Conservation (phyloP, 30 jellyfish, hydroid and myxozoan genomes). For the Haliclystus octoradiatus region DNA sequence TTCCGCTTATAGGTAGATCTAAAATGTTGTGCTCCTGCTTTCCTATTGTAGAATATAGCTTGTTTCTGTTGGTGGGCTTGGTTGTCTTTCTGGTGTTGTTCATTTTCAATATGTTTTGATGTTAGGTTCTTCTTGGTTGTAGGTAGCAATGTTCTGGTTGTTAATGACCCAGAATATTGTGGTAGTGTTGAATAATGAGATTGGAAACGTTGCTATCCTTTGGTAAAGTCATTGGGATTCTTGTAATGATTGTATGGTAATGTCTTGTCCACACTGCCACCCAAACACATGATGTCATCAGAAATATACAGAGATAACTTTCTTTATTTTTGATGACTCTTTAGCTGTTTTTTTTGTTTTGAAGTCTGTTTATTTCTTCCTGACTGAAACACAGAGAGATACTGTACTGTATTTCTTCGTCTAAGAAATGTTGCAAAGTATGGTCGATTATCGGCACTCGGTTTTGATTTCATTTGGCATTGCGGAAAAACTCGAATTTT, state of each 20-base stretch:
- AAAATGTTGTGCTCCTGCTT: conserved; percentile 32
- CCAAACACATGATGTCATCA: no score
- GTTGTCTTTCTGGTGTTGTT: no score
- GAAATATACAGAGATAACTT: no score
- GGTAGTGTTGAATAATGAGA: conserved; percentile 17
- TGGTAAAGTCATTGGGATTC: conserved; percentile 16
- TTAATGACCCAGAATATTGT: conserved; percentile 4
- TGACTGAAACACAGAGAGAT: not conserved
- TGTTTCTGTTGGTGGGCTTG: no score
- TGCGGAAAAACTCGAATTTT: no score
- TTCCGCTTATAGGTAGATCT: conserved; percentile 22
- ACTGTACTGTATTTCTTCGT: no score
- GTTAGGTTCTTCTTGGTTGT: not conserved
- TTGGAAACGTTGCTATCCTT: conserved; percentile 9
- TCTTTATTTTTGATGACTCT: no score
- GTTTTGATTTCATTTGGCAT: no score
- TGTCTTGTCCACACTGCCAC: no score
- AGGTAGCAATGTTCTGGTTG: conserved; percentile 7
- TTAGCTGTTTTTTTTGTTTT: conserved; percentile 11
- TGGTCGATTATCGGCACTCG: no score
- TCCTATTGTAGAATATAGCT: not conserved
- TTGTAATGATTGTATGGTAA: no score
- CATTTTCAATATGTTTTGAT: not conserved
- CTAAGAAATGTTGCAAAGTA: no score
- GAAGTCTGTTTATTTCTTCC: conserved; percentile 4